These are phyloP conservation scores for Sanderia malayensis DNA, from an alignment of 30 jellyfish, hydroid and myxozoan species.

Conservation along the genomic window DNA sequence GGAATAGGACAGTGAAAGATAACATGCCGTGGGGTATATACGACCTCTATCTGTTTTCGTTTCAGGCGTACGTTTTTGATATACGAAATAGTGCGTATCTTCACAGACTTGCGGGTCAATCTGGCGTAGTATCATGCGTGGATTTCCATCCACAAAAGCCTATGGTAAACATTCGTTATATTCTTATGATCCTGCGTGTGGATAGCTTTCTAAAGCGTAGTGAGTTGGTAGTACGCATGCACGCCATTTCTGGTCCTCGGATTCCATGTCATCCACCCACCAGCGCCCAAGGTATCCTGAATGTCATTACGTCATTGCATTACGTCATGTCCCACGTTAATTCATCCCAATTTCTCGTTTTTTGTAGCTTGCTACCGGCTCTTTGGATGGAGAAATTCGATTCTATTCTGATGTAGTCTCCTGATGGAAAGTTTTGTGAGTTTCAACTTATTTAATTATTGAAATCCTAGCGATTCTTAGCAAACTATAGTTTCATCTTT, in stretches of 20 bases:
- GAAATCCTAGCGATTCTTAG: too few relatives aligned
- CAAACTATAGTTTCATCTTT: too few relatives aligned
- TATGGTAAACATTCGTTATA: conserved; percentile 37
- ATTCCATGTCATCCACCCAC: too few relatives aligned
- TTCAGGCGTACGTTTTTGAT: conserved; percentile 84
- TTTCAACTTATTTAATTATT: too few relatives aligned
- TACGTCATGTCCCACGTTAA: neutral
- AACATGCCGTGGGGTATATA: too few relatives aligned
- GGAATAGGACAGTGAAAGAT: too few relatives aligned
- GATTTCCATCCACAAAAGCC: conserved; percentile 85
- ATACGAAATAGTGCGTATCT: conserved; percentile 87
- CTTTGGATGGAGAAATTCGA: conserved; percentile 44
- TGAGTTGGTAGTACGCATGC: too few relatives aligned
- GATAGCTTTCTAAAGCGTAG: too few relatives aligned
- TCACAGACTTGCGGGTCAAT: conserved; percentile 76
- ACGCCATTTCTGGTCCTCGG: too few relatives aligned
- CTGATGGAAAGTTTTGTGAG: neutral
- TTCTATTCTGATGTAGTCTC: conserved; percentile 22
- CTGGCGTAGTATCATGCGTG: conserved; percentile 81
- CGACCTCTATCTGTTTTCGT: conserved; percentile 2
- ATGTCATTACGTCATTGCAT: too few relatives aligned
- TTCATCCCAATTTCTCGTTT: neutral
- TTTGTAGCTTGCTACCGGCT: conserved; percentile 55
- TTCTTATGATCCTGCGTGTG: too few relatives aligned
- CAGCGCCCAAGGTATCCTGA: too few relatives aligned